phyloP scores from a whole-genome alignment of 2,888 invertebrate species.

The Ormyrus nitidulus region DNA sequence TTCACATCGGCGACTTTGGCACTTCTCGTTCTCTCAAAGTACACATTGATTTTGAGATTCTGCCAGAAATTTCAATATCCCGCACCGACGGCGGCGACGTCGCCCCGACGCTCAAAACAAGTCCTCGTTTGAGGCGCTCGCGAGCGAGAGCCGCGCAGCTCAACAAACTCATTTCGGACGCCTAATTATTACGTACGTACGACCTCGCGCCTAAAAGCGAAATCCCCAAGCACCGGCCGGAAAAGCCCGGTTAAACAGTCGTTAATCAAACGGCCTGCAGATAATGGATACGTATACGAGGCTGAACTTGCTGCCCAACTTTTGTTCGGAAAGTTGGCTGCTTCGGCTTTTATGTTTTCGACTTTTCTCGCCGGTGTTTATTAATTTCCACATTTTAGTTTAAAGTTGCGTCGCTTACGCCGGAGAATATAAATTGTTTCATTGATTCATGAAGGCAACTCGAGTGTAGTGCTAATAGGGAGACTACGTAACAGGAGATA shows the following conservation, averaged over 20 bases:
- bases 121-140: not conserved
- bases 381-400: too few species aligned
- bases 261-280: conserved; percentile 17
- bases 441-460: too few species aligned
- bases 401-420: too few species aligned
- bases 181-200: conserved; percentile 27
- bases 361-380: too few species aligned
- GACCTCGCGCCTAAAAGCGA: conserved; percentile 23
- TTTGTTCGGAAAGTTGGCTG: too few species aligned
- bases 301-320: not conserved
- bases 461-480: too few species aligned
- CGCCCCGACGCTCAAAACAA: not conserved
- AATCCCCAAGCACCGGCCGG: not conserved
- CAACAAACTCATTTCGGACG: conserved; percentile 31
- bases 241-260: not conserved
- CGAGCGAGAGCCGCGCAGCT: not conserved
- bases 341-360: too few species aligned
- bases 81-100: not conserved
- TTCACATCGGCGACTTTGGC: conserved; percentile 29
- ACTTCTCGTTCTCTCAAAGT: not conserved
- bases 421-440: too few species aligned
- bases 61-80: conserved; percentile 48
- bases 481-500: too few species aligned
- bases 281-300: not conserved
- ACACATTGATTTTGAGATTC: conserved; percentile 43